Evolutionary conservation across 2,113 vertebrate species (phyloP), one percentile per base, ranked within the genome.

Genomic region (Sceloporus tristichus): DNA sequence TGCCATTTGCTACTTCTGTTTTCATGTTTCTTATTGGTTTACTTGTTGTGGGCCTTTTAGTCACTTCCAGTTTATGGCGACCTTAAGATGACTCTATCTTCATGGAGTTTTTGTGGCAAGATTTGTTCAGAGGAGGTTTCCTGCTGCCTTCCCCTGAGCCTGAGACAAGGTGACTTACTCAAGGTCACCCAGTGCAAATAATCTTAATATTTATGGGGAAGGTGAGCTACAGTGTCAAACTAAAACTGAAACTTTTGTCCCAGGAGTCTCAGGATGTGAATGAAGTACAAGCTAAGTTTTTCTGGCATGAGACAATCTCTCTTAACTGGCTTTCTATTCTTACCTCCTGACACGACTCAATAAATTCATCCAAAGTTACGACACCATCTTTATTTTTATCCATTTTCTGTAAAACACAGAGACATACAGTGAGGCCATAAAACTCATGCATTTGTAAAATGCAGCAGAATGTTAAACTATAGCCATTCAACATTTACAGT

Each of bases 351-450:
- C 99, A 99, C 0, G 98, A 99, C 87, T 98, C 94, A 94, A 99
- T 98, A 94, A 99, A 99, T 94, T 99, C 99, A 92, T 99, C 99
- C 87, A 99, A 97, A 86, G 99, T 99, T 94, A 99, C 99, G 29
- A 99, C 97, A 27, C 99, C 99, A 38, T 99, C 99, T 97, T 98
- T 98, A 96, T 99, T 99, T 97, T 99, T 99, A 95, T 99, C 99
- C 99, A 99, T 99, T 98, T 99, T 99, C 99, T 99, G 96, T 38
- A 93, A 93, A 94, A 93, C 59, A 71, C 92, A 85, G 88, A 62
- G 89, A 88, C 84, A 90, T 14, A 92, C 8, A 73, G 82, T 74
- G 48, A 88, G 9, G 59, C 90, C 85, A 62, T 77, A 88, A 91
- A 29, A 78, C 13, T 25, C 3, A 76, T 18, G 18, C 5, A 9